These are phyloP conservation scores for Slavum lentiscoides DNA, from an alignment of 2,888 invertebrate species.

Conservation along the genomic window DNA sequence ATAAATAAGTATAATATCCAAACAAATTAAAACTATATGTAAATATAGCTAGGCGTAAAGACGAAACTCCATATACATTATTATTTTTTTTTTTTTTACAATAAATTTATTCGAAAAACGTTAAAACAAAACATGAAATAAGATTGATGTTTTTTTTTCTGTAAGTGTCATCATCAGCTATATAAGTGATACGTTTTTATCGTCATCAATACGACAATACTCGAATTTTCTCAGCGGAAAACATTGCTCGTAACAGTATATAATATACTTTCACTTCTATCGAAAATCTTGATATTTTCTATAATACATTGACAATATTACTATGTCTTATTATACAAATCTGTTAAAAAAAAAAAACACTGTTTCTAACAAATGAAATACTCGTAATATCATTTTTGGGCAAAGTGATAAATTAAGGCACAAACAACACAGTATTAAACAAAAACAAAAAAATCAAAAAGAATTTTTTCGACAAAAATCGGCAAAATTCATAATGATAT, in stretches of 20 bases:
- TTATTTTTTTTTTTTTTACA: no score
- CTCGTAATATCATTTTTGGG: no score
- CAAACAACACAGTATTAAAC: no score
- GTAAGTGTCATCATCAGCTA: neutral
- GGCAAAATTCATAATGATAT: no score
- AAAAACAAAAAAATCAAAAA: no score
- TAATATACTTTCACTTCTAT: constrained; percentile 12
- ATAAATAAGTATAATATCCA: neutral
- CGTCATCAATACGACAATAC: neutral
- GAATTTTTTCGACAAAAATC: no score
- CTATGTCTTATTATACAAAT: no score
- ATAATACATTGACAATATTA: neutral
- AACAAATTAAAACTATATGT: neutral
- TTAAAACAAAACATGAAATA: neutral
- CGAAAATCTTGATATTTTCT: constrained; percentile 7
- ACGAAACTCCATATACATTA: no score
- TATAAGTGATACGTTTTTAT: neutral
- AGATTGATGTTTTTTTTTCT: neutral
- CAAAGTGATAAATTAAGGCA: no score
- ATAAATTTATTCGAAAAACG: no score
- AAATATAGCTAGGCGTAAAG: neutral
- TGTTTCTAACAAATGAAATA: no score
- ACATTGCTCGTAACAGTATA: neutral
- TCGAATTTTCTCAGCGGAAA: neutral
- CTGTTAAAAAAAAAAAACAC: no score